These are phyloP conservation scores for Huso huso DNA, from an alignment of 2,797 vertebrate species.

Conservation along the genomic window DNA sequence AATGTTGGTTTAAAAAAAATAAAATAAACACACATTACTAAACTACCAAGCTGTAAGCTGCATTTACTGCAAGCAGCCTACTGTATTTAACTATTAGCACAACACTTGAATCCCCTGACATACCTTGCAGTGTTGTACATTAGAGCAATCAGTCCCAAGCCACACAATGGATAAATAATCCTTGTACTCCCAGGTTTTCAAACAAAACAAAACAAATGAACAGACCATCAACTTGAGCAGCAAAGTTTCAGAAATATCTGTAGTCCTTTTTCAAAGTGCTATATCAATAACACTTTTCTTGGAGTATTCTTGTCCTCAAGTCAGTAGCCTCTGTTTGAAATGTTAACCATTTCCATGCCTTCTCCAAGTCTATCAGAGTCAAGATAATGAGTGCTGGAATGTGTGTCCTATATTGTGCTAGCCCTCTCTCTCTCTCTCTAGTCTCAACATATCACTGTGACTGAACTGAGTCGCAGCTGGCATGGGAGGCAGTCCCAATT, in stretches of 20 bases:
- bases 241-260: background rate
- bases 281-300: background rate
- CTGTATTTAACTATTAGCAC: background rate
- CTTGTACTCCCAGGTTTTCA: constrained; percentile 22
- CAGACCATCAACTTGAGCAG: no score
- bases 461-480: constrained; percentile 6
- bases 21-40: background rate
- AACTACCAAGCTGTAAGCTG: background rate
- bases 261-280: background rate
- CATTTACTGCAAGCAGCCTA: background rate
- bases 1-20: background rate
- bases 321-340: background rate
- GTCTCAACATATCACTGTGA: constrained; percentile 28
- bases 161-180: constrained; percentile 30
- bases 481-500: background rate
- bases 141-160: constrained; percentile 24
- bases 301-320: background rate
- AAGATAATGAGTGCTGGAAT: constrained; percentile 32
- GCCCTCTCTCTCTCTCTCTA: background rate
- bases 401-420: constrained; percentile 12
- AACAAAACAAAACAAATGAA: background rate
- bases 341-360: constrained; percentile 1
- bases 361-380: background rate
- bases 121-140: constrained; percentile 57
- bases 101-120: constrained; percentile 32